Evolutionary conservation across 2,113 vertebrate species (phyloP).

Genomic region (Solea solea): DNA sequence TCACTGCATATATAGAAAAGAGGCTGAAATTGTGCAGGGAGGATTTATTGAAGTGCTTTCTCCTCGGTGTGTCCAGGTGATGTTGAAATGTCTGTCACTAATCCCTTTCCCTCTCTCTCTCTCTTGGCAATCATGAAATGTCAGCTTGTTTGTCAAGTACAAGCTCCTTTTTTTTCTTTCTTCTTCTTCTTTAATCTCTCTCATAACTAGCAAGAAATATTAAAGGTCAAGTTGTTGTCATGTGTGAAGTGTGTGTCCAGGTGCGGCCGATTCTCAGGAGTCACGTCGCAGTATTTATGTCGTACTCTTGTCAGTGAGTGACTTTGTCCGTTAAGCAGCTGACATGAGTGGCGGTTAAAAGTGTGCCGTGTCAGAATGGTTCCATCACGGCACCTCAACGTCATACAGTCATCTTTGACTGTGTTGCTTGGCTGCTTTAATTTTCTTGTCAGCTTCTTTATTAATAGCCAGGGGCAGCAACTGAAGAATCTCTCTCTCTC

Average conservation of each 20-base stretch:
- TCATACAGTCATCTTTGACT: not conserved
- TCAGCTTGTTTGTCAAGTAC: slow-evolving; percentile 24
- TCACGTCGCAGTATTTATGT: not conserved
- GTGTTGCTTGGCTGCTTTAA: slow-evolving; percentile 15
- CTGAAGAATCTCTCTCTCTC: not conserved
- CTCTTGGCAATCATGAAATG: slow-evolving; percentile 13
- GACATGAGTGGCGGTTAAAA: slow-evolving; percentile 14
- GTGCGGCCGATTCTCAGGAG: slow-evolving; percentile 7
- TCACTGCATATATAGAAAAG: no score
- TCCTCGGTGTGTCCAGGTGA: not conserved
- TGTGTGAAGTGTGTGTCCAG: not conserved
- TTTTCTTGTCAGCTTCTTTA: slow-evolving; percentile 19
- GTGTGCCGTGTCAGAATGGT: not conserved
- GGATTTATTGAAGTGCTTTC: not conserved
- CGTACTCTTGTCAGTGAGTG: not conserved
- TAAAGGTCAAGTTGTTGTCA: slow-evolving; percentile 50
- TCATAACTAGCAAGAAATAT: slow-evolving; percentile 36
- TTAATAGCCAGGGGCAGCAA: slow-evolving; percentile 6
- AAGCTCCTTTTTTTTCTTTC: not conserved
- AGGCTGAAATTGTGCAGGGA: no score
- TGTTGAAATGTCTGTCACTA: not conserved
- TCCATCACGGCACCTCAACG: slow-evolving; percentile 35
- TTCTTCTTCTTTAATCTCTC: not conserved
- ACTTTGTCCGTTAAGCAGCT: not conserved
- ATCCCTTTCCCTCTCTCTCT: no score